Base-by-base conservation (phyloP, 1,140 invertebrate genomes). In the Druon quercuslanigerum region DNA sequence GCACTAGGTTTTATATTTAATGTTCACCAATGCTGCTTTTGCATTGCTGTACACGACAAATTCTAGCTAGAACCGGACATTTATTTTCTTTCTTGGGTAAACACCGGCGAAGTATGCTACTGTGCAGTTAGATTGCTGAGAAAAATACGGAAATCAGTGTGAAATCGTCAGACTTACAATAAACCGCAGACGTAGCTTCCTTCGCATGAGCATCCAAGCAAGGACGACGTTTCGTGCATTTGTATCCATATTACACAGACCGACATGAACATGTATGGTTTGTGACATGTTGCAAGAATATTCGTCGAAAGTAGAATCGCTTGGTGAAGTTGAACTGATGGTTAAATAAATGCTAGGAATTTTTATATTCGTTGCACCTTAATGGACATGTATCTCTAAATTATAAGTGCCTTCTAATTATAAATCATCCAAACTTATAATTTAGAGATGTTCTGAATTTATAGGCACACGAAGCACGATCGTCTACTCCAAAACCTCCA, bases 151-250 rank as follows among this genome's bases (percentile, higher is more conserved):
- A 81, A 81, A 81, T 81, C 74, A 72, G 75, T 73, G 71, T 82
- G 70, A 52, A 82, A 82, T 79, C 73, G 80, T 77, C 73, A 75
- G 73, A 82, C 75, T 82, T 82, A 79, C 80, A 79, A 82, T 82
- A 79, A 79, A 75, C 73, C 71, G 74, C 75, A 79, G 72, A 79
- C 73, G 74, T 12, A 66, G 57, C 57, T 33, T 66, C 57, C 57
- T 25, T 66, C 20, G 57, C 20, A 25, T 66, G 57, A 57, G 56
- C 56, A 57, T 57, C 20, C 20, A 16, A 20, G 57, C 25, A 66
- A 33, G 20, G 3, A 66, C 25, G 56, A 66, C 57, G 16, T 66
- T 54, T 54, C 33, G 25, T 33, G 33, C 25, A 66, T 66, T 66
- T 66, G 20, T 12, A 66, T 25, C 19, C 16, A 19, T 14, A 66